These are phyloP conservation scores for Drosophila pegasa DNA, from an alignment of 2,888 invertebrate genomes.

Conservation along the genomic window DNA sequence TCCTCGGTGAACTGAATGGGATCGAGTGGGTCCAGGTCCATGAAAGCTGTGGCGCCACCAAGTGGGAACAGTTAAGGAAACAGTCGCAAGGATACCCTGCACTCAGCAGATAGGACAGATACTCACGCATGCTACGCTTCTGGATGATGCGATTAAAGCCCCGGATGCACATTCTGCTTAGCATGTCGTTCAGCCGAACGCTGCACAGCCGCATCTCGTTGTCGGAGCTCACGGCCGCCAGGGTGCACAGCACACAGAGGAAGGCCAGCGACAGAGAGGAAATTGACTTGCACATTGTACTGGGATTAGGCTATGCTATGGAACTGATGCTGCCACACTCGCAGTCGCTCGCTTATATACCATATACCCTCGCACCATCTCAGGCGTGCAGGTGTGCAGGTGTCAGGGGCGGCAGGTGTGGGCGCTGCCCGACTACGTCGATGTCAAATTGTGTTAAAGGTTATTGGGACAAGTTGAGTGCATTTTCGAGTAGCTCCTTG, in stretches of 20 bases:
- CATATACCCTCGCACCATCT: too few species aligned
- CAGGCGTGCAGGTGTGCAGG: too few species aligned
- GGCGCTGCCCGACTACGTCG: constrained; percentile 27
- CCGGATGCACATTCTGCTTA: constrained; percentile 37
- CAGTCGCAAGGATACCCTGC: not conserved
- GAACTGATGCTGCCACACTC: constrained; percentile 49
- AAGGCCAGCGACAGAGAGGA: constrained; percentile 35
- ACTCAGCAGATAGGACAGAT: not conserved
- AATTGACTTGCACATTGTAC: constrained; percentile 57
- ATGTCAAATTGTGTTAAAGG: constrained; percentile 70
- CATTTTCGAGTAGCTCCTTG: constrained; percentile 63
- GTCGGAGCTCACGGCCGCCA: constrained; percentile 7
- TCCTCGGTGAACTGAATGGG: constrained; percentile 64
- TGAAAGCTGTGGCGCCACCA: constrained; percentile 14
- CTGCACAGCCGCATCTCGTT: constrained; percentile 48
- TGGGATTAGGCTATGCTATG: constrained; percentile 36
- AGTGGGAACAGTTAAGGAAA: not conserved
- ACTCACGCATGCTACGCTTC: constrained; percentile 64
- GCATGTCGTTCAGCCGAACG: constrained; percentile 39
- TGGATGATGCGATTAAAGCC: constrained; percentile 52
- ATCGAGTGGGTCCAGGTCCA: constrained; percentile 55
- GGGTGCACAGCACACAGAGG: constrained; percentile 25
- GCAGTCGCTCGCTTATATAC: constrained; percentile 50
- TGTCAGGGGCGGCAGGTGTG: too few species aligned
- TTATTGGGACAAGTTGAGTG: constrained; percentile 71